Evolutionary conservation across 2,113 vertebrate species (phyloP).

Genomic region (Phrynosoma platyrhinos): DNA sequence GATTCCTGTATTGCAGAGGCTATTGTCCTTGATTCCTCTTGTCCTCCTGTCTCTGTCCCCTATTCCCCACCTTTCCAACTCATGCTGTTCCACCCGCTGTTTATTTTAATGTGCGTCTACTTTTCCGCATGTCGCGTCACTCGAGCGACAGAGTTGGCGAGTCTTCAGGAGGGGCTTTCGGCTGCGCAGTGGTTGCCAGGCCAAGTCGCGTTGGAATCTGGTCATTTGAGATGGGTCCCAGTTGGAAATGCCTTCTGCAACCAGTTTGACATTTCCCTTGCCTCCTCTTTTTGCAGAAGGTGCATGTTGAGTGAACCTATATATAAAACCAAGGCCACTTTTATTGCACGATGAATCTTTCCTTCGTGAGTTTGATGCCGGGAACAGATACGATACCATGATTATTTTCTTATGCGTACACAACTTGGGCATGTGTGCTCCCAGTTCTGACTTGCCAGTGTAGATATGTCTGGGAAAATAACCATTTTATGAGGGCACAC

Average conservation of each 20-base stretch:
- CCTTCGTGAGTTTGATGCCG: background rate
- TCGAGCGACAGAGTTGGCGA: background rate
- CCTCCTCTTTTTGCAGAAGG: background rate
- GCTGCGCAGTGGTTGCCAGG: slow-evolving; percentile 29
- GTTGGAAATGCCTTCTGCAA: fast-evolving
- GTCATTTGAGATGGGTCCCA: background rate
- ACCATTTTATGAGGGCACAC: no score
- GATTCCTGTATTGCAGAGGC: background rate
- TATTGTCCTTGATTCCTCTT: background rate
- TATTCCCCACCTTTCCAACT: no score
- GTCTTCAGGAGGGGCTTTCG: slow-evolving; percentile 36
- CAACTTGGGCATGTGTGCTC: no score
- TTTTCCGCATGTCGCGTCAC: slow-evolving; percentile 15
- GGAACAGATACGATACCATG: fast-evolving
- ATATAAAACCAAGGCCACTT: background rate
- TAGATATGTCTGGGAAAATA: no score
- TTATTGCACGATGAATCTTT: background rate
- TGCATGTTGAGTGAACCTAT: background rate
- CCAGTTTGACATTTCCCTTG: background rate
- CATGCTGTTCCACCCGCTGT: background rate
- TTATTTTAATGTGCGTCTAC: slow-evolving; percentile 5
- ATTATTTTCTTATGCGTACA: no score
- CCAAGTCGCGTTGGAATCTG: slow-evolving; percentile 18
- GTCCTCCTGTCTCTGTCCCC: background rate
- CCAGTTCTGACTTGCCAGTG: no score